Conservation (phyloP, 2,797 vertebrate genomes). For the Cryptoprocta ferox region DNA sequence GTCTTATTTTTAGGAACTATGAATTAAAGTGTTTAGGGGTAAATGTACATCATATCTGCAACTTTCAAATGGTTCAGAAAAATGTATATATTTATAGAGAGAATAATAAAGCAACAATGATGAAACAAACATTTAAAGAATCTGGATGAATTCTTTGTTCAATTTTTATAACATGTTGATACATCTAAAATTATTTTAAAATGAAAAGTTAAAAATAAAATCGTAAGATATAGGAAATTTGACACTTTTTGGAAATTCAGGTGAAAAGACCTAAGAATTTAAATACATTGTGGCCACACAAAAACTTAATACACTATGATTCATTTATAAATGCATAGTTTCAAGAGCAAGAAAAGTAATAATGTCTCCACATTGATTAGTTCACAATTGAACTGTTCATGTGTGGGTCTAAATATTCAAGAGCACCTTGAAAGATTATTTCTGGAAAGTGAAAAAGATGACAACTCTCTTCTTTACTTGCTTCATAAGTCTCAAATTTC, state of each 20-base stretch:
- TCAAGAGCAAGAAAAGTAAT: not conserved
- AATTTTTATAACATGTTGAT: not conserved
- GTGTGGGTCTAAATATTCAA: constrained; percentile 17
- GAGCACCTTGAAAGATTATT: not conserved
- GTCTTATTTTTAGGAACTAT: not conserved
- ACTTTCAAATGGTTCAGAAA: not conserved
- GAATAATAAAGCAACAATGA: not conserved
- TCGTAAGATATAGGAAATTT: not conserved
- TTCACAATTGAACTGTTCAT: not conserved
- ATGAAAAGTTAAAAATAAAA: not conserved
- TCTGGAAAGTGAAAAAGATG: not conserved
- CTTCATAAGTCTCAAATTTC: not conserved
- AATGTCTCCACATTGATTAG: not conserved
- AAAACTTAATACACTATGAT: not conserved
- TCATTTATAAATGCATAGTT: not conserved
- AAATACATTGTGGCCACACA: not conserved
- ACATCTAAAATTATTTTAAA: constrained; percentile 8
- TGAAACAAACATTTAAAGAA: not conserved
- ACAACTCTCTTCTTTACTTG: not conserved
- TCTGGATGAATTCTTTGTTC: not conserved
- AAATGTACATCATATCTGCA: not conserved
- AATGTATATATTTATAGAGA: not conserved
- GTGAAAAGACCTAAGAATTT: not conserved
- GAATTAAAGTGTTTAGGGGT: not conserved
- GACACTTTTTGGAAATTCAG: not conserved